A percentile compares a stretch with the other conserved stretches of the same genome.
phyloP scores from a whole-genome alignment of 2,113 vertebrate genomes.

The Thamnophis sirtalis region DNA sequence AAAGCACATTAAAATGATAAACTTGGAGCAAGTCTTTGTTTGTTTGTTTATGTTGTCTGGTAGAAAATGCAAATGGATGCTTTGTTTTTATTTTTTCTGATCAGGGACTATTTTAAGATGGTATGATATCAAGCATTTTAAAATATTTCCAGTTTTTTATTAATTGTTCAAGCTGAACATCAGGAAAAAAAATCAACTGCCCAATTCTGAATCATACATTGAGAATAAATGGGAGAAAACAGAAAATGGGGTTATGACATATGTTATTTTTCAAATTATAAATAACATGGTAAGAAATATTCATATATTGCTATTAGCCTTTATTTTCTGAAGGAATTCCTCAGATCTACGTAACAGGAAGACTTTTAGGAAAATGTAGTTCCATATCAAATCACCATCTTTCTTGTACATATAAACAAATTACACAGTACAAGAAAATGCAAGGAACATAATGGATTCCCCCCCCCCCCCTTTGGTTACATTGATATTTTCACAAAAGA shows the following conservation, averaged over 20 bases:
- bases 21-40: background rate
- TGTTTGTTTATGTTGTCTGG: background rate
- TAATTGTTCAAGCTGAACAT: slow-evolving; percentile 12
- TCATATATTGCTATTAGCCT: background rate
- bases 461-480: background rate
- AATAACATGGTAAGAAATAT: background rate
- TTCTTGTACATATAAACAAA: background rate
- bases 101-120: background rate
- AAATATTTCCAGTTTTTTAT: background rate
- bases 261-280: background rate
- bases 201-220: slow-evolving; percentile 26
- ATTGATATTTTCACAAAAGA: background rate
- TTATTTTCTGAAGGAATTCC: background rate
- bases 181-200: slow-evolving; percentile 50
- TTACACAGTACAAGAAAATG: background rate
- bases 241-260: background rate
- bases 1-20: background rate
- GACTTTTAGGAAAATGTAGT: background rate
- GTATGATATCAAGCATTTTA: background rate
- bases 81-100: background rate
- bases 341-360: background rate
- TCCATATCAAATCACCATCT: background rate
- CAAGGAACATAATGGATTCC: background rate
- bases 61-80: background rate
- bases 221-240: background rate